These are phyloP conservation scores for Holacanthella duospinosa DNA, from an alignment of 2,888 invertebrate genomes.

Conservation along the genomic window DNA sequence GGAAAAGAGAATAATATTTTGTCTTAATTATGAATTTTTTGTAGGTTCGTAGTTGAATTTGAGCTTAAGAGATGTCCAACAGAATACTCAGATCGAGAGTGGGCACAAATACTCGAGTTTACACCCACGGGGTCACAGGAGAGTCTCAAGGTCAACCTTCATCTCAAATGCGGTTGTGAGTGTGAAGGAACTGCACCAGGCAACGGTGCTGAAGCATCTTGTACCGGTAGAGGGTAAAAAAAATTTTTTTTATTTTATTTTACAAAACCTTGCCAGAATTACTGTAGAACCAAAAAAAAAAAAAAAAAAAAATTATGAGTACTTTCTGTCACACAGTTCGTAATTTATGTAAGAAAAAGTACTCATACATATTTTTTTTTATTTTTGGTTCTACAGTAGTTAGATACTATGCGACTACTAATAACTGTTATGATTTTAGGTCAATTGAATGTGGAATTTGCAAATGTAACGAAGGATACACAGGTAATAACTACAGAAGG, in stretches of 20 bases:
- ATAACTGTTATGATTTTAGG: too few relatives aligned
- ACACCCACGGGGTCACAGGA: background rate
- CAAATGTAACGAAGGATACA: background rate
- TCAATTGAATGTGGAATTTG: constrained; percentile 9
- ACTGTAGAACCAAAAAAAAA: too few relatives aligned
- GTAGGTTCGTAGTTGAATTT: background rate
- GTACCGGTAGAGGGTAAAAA: background rate
- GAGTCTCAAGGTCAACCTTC: background rate
- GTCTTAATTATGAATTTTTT: background rate
- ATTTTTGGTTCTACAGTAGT: too few relatives aligned
- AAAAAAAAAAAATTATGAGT: background rate
- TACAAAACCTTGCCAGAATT: background rate
- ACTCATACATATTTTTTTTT: too few relatives aligned
- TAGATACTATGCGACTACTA: too few relatives aligned
- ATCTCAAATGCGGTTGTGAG: constrained; percentile 5
- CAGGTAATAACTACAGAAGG: too few relatives aligned
- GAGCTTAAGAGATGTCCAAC: background rate
- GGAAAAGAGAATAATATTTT: background rate
- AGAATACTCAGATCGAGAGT: background rate
- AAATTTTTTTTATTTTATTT: background rate
- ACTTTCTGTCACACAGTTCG: too few relatives aligned
- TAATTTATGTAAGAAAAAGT: too few relatives aligned
- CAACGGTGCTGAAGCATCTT: background rate
- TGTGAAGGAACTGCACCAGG: background rate
- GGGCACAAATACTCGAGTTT: background rate